phyloP scores from a whole-genome alignment of 2,888 invertebrate species.

The Leucoptera coffeella region DNA sequence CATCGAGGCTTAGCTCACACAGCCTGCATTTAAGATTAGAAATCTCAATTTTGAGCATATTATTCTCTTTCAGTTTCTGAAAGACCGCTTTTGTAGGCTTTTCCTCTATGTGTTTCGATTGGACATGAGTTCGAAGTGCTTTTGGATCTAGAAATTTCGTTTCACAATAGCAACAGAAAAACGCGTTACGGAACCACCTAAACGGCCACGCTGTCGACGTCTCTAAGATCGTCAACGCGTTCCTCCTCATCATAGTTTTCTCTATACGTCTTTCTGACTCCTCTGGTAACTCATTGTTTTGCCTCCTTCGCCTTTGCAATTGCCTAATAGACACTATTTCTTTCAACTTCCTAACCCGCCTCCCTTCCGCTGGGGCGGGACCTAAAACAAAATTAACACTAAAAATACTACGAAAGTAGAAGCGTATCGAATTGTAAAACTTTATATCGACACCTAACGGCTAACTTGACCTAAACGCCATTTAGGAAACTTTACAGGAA shows the following conservation, averaged over 20 bases:
- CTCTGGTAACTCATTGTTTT: slow-evolving; percentile 34
- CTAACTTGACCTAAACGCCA: too few relatives aligned
- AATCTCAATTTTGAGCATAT: slow-evolving; percentile 40
- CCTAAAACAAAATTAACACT: slow-evolving; percentile 40
- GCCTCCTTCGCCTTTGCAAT: slow-evolving; percentile 33
- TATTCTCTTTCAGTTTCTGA: slow-evolving; percentile 33
- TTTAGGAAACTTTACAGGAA: too few relatives aligned
- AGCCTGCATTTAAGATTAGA: slow-evolving; percentile 22
- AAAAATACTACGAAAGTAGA: too few relatives aligned
- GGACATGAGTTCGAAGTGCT: slow-evolving; percentile 20
- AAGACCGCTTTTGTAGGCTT: slow-evolving; percentile 24
- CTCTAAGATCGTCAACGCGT: slow-evolving; percentile 29
- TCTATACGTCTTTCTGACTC: slow-evolving; percentile 32
- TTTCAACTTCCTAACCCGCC: slow-evolving; percentile 28
- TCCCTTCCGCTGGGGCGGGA: slow-evolving; percentile 18
- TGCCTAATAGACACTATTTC: slow-evolving; percentile 35
- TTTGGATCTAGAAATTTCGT: slow-evolving; percentile 22
- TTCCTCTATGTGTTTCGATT: slow-evolving; percentile 16
- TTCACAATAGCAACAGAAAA: slow-evolving; percentile 37
- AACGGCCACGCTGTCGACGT: slow-evolving; percentile 40
- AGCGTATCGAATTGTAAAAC: background rate
- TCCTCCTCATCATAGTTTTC: slow-evolving; percentile 39
- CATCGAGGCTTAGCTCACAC: slow-evolving; percentile 15
- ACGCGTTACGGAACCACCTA: slow-evolving; percentile 32
- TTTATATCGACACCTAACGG: too few relatives aligned